Percentiles rank a stretch among this genome's conserved stretches.
These are phyloP conservation scores for Marcusenius ussheri DNA, from an alignment of 2,113 vertebrate species.

Conservation along the genomic window DNA sequence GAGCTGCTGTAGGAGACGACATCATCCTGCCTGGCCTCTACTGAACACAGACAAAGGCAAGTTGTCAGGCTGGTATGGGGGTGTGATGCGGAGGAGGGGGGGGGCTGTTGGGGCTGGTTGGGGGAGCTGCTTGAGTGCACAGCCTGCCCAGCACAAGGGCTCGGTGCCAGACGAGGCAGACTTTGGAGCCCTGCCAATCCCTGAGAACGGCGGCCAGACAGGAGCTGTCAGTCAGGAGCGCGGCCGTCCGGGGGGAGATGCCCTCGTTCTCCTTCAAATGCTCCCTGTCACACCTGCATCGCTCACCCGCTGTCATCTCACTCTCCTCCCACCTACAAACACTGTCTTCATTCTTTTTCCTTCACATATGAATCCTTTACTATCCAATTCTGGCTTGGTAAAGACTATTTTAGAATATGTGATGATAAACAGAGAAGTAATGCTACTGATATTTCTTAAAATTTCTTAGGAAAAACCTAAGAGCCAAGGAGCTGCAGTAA, in stretches of 20 bases:
- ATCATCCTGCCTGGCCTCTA: neutral
- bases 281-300: neutral
- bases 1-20: neutral
- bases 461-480: neutral
- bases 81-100: neutral
- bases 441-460: neutral
- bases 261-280: neutral
- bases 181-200: slow-evolving; percentile 27
- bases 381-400: neutral
- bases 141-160: slow-evolving; percentile 13
- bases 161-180: slow-evolving; percentile 22
- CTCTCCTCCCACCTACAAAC: neutral
- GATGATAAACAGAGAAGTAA: neutral
- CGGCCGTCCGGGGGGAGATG: neutral
- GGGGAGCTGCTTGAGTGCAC: slow-evolving; percentile 23
- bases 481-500: too few species aligned
- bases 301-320: neutral
- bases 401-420: neutral
- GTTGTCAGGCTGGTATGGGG: neutral
- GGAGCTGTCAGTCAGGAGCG: slow-evolving; percentile 15
- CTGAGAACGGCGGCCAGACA: slow-evolving; percentile 1
- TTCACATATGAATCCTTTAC: neutral
- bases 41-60: slow-evolving; percentile 14
- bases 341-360: neutral
- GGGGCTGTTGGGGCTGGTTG: neutral